These are phyloP conservation scores for Limnephilus marmoratus DNA, from an alignment of 2,888 invertebrate species.

Conservation along the genomic window DNA sequence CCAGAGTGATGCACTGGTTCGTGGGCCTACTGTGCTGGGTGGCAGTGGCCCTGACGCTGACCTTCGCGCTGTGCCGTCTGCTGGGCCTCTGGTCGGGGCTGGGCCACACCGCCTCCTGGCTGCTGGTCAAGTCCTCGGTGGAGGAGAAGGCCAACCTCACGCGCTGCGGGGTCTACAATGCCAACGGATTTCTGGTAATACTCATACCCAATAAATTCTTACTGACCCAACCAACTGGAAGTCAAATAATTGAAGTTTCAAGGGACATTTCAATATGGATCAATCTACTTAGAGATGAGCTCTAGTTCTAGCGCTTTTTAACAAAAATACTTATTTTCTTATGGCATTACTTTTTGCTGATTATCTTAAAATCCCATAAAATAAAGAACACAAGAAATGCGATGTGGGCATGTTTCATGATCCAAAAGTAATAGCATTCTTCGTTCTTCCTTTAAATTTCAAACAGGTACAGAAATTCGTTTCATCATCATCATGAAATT, in stretches of 20 bases:
- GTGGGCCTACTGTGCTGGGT: slow-evolving; percentile 64
- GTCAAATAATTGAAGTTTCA: no score
- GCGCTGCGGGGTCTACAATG: slow-evolving; percentile 78
- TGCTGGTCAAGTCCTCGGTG: slow-evolving; percentile 72
- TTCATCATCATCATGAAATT: no score
- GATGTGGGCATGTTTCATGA: neutral
- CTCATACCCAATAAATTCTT: no score
- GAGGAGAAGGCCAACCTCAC: slow-evolving; percentile 78
- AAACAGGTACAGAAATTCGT: no score
- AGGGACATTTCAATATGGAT: no score
- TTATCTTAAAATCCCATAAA: no score
- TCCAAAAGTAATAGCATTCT: neutral
- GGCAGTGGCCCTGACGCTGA: slow-evolving; percentile 60
- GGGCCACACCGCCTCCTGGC: slow-evolving; percentile 73
- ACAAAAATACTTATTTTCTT: neutral
- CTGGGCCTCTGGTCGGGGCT: slow-evolving; percentile 72
- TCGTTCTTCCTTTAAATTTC: no score
- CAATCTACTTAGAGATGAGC: neutral
- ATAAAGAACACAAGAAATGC: no score
- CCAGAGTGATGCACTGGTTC: slow-evolving; percentile 62
- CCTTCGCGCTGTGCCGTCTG: slow-evolving; percentile 71
- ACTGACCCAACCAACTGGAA: no score
- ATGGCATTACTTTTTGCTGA: neutral
- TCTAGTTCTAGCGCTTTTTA: neutral
- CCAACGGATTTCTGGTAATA: slow-evolving; percentile 82